These are phyloP conservation scores for Cheilosia pagana DNA, from an alignment of 2,888 invertebrate genomes.

Conservation along the genomic window DNA sequence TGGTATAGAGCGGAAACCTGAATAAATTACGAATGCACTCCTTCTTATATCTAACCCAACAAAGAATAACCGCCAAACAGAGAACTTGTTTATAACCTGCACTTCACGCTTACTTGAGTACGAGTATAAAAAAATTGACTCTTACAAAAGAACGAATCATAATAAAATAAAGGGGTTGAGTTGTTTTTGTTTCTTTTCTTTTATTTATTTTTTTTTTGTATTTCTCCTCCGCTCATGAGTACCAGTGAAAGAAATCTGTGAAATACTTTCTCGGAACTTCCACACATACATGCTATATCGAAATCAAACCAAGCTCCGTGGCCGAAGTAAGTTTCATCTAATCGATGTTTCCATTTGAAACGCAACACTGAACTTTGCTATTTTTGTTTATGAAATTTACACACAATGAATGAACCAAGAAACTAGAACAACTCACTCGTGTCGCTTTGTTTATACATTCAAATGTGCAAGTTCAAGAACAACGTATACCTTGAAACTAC, in stretches of 20 bases:
- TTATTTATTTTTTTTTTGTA: background rate
- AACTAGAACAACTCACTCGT: conserved; percentile 19
- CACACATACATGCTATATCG: conserved; percentile 23
- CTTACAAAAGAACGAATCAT: conserved; percentile 38
- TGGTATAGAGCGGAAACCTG: background rate
- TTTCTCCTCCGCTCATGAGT: background rate
- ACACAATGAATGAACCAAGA: conserved; percentile 25
- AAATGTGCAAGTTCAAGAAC: background rate
- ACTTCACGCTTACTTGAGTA: conserved; percentile 43
- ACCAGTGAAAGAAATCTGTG: conserved; percentile 40
- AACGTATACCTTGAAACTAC: background rate
- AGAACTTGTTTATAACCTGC: conserved; percentile 49
- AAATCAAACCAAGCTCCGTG: conserved; percentile 18
- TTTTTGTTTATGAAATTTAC: conserved; percentile 56
- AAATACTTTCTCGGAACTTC: conserved; percentile 50
- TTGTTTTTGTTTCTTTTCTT: conserved; percentile 6
- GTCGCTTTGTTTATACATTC: background rate
- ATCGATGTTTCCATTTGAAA: background rate
- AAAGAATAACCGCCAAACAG: conserved; percentile 12
- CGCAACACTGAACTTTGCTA: conserved; percentile 59
- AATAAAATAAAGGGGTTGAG: conserved; percentile 41
- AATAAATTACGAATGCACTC: background rate
- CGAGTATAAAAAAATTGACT: conserved; percentile 10
- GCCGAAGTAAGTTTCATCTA: background rate
- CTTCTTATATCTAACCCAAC: background rate